Evolutionary conservation across 2,113 vertebrate species (phyloP).

Genomic region (Amia ocellicauda): DNA sequence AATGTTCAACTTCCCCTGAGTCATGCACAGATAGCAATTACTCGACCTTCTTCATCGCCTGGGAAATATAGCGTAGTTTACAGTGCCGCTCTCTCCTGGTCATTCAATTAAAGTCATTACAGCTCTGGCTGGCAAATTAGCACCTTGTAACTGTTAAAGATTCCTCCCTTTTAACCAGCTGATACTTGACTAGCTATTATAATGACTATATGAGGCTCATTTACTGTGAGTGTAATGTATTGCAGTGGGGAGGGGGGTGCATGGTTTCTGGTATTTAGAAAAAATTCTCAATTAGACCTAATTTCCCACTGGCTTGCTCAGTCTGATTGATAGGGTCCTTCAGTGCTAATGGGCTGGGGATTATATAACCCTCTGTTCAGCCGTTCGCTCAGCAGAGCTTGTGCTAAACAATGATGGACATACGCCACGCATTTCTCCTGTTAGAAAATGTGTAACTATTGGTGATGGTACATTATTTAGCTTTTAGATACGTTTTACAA

Average conservation of each 20-base stretch:
- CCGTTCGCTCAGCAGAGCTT: no score
- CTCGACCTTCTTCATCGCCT: background rate
- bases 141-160: background rate
- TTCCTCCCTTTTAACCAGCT: background rate
- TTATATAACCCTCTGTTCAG: conserved; percentile 1
- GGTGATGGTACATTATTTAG: no score
- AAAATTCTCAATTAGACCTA: background rate
- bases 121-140: background rate
- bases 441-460: no score
- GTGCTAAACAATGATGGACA: background rate
- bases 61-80: background rate
- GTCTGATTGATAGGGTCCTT: conserved; percentile 2
- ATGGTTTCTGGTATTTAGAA: background rate
- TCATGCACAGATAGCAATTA: conserved; percentile 28
- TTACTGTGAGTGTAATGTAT: background rate
- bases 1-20: conserved; percentile 34
- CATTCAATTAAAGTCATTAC: background rate
- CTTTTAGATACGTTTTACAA: no score
- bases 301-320: no score
- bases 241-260: background rate
- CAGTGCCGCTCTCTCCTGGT: background rate
- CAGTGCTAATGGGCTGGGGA: conserved; percentile 4
- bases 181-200: background rate
- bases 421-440: background rate
- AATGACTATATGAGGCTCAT: background rate